Base-by-base conservation (phyloP, 2,888 invertebrate species). In the Enchytraeus crypticus region DNA sequence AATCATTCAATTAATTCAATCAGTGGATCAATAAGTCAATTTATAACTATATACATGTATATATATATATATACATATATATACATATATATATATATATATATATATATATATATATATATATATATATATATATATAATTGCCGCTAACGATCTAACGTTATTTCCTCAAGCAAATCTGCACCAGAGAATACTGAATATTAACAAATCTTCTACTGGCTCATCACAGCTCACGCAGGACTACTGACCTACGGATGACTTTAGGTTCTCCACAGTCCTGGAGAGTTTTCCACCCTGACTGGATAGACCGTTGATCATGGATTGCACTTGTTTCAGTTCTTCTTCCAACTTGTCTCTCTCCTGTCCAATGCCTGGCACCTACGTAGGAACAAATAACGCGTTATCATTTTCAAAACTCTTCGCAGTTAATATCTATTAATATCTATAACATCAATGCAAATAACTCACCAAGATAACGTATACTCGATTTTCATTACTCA, bases 211-310 rank as follows among this genome's bases (percentile, higher is more conserved):
- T n/a, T n/a, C n/a, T n/a, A n/a, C n/a, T n/a, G n/a, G n/a, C n/a
- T n/a, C n/a, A n/a, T n/a, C n/a, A n/a, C n/a, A n/a, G n/a, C n/a
- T n/a, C n/a, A n/a, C n/a, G n/a, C n/a, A n/a, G n/a, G n/a, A n/a
- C n/a, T n/a, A n/a, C n/a, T n/a, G n/a, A n/a, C n/a, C n/a, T 30
- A 49, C 26, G 64, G 62, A 51, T 73, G 89, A 88, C 0, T 90
- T 89, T 32, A 92, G 82, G 72, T 89, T 89, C 26, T 88, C 83
- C 62, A 92, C 91, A 61, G 90, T 90, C 58, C 88, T 84, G 71
- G 90, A 89, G 55, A 93, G 81, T 74, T 91, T 88, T 71, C 89
- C 88, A 0, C 92, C 83, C 77, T 92, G 90, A 5, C 88, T 84
- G 72, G 89, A 89, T 71, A 92, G 83, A 59, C 92, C 90, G 3